Conservation (phyloP, 2,797 vertebrate genomes). For the Luscinia luscinia region DNA sequence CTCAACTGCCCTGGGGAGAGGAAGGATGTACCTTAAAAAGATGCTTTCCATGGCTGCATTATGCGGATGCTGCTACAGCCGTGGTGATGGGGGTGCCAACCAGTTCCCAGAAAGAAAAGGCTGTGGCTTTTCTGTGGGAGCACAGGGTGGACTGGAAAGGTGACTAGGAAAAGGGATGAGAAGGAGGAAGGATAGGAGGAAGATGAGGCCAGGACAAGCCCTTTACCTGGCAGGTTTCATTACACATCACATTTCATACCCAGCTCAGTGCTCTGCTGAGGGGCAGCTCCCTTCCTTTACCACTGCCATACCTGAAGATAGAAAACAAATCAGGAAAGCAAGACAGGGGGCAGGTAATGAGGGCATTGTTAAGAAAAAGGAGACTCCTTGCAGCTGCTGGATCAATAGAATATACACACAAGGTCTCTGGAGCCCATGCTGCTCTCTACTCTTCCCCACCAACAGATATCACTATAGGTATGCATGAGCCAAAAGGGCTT, state of each 20-base stretch:
- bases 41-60: background rate
- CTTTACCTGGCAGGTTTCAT: background rate
- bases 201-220: background rate
- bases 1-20: background rate
- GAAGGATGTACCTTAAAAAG: background rate
- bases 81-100: background rate
- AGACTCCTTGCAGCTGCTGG: background rate
- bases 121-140: background rate
- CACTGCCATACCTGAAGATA: fast-evolving
- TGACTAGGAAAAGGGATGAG: background rate
- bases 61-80: fast-evolving
- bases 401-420: background rate
- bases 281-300: background rate
- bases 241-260: fast-evolving
- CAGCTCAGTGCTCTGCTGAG: background rate
- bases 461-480: fast-evolving
- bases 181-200: background rate
- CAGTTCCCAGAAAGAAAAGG: background rate
- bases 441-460: background rate
- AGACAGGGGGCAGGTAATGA: fast-evolving
- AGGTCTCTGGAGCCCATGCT: background rate
- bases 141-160: background rate
- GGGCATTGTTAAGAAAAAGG: background rate
- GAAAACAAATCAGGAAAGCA: background rate
- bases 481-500: fast-evolving